phyloP scores from a whole-genome alignment of 2,113 vertebrate species.

The Acanthochromis polyacanthus region DNA sequence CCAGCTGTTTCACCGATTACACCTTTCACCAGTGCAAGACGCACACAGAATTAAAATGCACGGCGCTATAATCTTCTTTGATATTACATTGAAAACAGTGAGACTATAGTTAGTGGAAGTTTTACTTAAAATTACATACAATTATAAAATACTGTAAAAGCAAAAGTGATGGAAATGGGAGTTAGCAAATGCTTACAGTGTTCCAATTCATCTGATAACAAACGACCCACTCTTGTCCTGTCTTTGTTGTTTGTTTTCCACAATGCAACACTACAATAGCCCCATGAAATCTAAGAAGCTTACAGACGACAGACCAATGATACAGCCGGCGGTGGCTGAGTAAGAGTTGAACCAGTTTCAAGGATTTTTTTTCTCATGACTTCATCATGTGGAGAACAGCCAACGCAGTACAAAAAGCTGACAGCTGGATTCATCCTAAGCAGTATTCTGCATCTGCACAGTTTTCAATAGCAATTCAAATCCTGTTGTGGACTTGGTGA shows the following conservation, averaged over 20 bases:
- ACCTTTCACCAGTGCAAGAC: slow-evolving; percentile 9
- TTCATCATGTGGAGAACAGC: slow-evolving; percentile 44
- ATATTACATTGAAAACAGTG: background rate
- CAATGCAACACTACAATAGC: slow-evolving; percentile 15
- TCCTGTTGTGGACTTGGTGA: slow-evolving; percentile 33
- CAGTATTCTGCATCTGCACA: background rate
- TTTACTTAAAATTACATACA: too few relatives aligned
- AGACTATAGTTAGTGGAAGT: background rate
- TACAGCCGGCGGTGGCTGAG: slow-evolving; percentile 44
- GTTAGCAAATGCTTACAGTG: background rate
- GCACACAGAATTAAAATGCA: background rate
- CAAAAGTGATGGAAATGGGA: background rate
- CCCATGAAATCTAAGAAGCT: slow-evolving; percentile 51
- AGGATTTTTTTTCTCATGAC: slow-evolving; percentile 51
- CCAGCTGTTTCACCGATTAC: slow-evolving; percentile 40
- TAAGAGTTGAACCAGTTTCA: slow-evolving; percentile 54
- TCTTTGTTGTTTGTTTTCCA: slow-evolving; percentile 25
- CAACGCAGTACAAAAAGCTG: slow-evolving; percentile 10
- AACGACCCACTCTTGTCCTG: background rate
- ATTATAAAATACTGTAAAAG: background rate
- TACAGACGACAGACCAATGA: slow-evolving; percentile 26
- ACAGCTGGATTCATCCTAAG: slow-evolving; percentile 46
- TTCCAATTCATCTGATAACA: slow-evolving; percentile 15
- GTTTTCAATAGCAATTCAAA: slow-evolving; percentile 38
- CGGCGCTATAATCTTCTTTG: background rate